Percentiles rank a stretch among this genome's conserved stretches.
Evolutionary conservation across 2,113 vertebrate genomes (phyloP).

Genomic region (Rhipidura dahli): DNA sequence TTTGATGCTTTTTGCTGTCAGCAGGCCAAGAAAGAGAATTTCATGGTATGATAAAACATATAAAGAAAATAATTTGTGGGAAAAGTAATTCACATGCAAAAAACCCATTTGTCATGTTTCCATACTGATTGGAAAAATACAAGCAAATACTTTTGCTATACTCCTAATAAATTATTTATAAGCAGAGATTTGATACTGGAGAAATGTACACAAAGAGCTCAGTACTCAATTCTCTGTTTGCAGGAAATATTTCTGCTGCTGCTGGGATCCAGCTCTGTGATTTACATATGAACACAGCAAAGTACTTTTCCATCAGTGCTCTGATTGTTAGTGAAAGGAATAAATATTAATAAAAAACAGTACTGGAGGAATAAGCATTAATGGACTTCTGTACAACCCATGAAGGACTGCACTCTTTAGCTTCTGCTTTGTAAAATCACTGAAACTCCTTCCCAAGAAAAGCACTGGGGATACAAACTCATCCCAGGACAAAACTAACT

Average conservation of each 20-base stretch:
- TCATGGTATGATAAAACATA: neutral
- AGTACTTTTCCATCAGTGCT: neutral
- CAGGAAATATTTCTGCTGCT: neutral
- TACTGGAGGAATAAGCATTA: neutral
- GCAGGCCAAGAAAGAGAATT: neutral
- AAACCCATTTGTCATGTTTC: neutral
- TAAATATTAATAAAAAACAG: neutral
- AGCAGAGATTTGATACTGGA: neutral
- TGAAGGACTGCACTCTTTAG: neutral
- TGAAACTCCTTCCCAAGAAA: neutral
- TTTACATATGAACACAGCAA: neutral
- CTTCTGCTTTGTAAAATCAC: neutral
- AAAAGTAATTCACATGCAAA: neutral
- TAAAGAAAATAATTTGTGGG: neutral
- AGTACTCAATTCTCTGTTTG: neutral
- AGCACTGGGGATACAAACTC: neutral
- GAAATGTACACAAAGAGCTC: neutral
- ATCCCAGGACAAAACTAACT: neutral
- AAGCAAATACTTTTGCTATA: neutral
- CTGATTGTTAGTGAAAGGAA: neutral
- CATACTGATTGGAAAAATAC: neutral
- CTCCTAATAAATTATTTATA: constrained; percentile 40
- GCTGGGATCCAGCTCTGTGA: neutral
- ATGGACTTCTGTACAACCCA: neutral
- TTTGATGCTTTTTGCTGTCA: neutral